Percentiles rank a stretch among this genome's conserved stretches.
These are phyloP conservation scores for Drosophila atripex DNA, from an alignment of 2,888 invertebrate species.

Conservation along the genomic window DNA sequence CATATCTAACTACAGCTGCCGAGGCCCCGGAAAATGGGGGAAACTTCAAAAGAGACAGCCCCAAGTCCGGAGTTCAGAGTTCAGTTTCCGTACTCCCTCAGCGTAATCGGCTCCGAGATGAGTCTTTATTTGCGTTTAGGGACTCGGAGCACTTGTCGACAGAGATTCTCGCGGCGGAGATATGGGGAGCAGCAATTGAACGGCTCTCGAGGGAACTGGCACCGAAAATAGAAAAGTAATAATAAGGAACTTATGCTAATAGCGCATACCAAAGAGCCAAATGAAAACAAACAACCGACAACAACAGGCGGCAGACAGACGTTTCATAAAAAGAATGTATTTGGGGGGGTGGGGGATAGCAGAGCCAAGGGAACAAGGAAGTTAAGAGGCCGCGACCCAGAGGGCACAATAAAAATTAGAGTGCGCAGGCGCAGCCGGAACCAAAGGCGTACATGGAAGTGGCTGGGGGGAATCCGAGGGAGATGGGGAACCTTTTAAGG, in stretches of 20 bases:
- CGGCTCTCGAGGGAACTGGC: constrained; percentile 29
- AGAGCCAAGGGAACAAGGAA: background rate
- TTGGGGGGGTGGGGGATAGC: constrained; percentile 23
- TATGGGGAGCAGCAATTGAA: constrained; percentile 21
- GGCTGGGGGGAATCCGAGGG: constrained; percentile 35
- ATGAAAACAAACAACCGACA: constrained; percentile 46
- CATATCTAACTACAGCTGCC: constrained; percentile 26
- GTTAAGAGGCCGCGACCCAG: constrained; percentile 21
- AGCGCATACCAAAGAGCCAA: constrained; percentile 74
- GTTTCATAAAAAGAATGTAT: constrained; percentile 73
- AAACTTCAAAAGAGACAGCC: constrained; percentile 43
- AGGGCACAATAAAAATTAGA: constrained; percentile 70
- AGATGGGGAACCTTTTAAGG: constrained; percentile 43
- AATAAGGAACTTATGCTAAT: constrained; percentile 69
- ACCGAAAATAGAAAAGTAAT: constrained; percentile 42
- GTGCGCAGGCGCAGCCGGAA: constrained; percentile 62
- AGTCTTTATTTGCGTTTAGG: constrained; percentile 29
- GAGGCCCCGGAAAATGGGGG: background rate
- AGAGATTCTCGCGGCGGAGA: constrained; percentile 11
- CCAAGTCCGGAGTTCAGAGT: constrained; percentile 41
- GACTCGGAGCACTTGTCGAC: constrained; percentile 66
- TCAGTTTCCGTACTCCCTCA: constrained; percentile 68
- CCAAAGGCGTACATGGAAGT: constrained; percentile 10
- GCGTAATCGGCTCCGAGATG: constrained; percentile 54
- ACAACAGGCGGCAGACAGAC: constrained; percentile 44